Base-by-base conservation (phyloP, 2,797 vertebrate species). In the Acestrorhynchus altus region DNA sequence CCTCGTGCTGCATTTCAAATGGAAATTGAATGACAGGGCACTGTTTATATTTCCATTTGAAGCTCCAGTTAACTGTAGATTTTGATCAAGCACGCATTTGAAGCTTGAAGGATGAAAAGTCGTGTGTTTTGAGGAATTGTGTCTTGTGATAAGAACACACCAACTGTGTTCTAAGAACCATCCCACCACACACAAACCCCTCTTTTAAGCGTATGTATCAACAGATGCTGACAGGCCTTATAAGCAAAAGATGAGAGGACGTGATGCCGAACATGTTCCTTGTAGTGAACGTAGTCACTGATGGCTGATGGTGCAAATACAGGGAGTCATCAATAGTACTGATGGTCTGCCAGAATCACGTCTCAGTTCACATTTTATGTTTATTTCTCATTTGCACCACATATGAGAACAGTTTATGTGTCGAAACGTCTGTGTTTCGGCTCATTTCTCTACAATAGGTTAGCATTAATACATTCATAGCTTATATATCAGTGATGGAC, bases 41-140 rank as follows among this genome's bases (percentile, higher is more conserved):
- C 47, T 81, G 75, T 81, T 81, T 81, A 77, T 81, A 73, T 73
- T 81, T 74, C 71, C 74, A 78, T 81, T 81, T 81, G 59, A 78
- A 64, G 80, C 76, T 78, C 77, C 80, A 78, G 75, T 81, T 78
- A 78, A 78, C 80, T 74, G 76, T 74, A 74, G 80, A 81, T 74
- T 81, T 78, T 70, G 75, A 81, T 81, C 75, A 81, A 70, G 64
- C 76, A 2, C 26, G 69, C 65, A 63, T 74, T 70, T 78, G 75
- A 81, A 81, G 79, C 69, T 74, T 54, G 46, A 70, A 74, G 80
- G 80, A 81, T 78, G 74, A 81, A 81, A 69, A 81, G 51, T 31
- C 63, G 46, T 42, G 49, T 18, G 52, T 77, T 2, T 81, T 63
- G 65, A 81, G 65, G 57, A 81, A 81, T 64, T 16, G 28, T 68